These are phyloP conservation scores for Cephalopachus bancanus DNA, from an alignment of 2,797 vertebrate genomes.

Conservation along the genomic window DNA sequence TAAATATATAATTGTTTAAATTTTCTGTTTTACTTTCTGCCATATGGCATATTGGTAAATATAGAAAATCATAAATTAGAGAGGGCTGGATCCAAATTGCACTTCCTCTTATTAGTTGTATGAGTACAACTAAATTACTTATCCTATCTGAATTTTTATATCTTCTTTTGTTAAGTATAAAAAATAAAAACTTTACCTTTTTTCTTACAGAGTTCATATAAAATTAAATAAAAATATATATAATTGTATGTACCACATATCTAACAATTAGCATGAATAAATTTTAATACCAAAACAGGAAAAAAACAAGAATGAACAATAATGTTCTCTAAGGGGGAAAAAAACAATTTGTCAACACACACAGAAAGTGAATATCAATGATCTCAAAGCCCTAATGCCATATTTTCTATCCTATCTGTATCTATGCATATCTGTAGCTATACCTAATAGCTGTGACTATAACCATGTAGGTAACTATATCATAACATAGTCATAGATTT, in stretches of 20 bases:
- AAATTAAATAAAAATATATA: neutral
- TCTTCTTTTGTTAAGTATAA: constrained; percentile 6
- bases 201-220: neutral
- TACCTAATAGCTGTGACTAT: neutral
- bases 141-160: neutral
- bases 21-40: constrained; percentile 24
- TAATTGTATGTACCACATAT: neutral
- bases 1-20: neutral
- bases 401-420: neutral
- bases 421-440: neutral
- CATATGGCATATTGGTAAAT: neutral
- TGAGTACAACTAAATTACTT: neutral
- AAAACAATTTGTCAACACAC: neutral
- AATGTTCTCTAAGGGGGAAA: neutral
- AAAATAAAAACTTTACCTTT: neutral
- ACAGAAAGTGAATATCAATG: constrained; percentile 27
- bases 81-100: neutral
- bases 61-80: neutral
- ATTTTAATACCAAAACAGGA: neutral
- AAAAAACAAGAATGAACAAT: neutral
- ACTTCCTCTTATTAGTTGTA: neutral
- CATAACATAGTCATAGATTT: neutral
- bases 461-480: neutral
- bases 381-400: neutral
- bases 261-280: neutral